Percentiles rank a stretch among this genome's conserved stretches.
Evolutionary conservation across 2,113 vertebrate species (phyloP).

Genomic region (Natator depressus): DNA sequence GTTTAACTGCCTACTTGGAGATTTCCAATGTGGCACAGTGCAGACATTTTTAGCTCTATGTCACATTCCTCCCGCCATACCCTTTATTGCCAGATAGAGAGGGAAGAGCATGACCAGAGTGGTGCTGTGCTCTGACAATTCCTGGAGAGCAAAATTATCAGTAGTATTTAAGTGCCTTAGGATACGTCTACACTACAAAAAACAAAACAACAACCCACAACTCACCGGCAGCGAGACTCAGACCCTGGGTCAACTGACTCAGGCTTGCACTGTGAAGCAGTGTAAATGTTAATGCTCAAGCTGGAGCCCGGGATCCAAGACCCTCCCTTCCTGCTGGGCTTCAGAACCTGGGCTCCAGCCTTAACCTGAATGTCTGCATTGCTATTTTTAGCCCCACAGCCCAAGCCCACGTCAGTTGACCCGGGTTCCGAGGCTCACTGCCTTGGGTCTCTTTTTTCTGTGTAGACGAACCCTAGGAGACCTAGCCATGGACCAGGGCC

Average conservation of each 20-base stretch:
- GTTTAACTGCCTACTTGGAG: neutral
- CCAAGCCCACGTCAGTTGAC: neutral
- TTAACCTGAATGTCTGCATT: neutral
- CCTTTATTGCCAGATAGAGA: neutral
- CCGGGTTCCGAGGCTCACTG: neutral
- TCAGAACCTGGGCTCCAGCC: neutral
- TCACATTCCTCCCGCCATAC: neutral
- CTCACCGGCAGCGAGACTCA: neutral
- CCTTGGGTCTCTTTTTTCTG: neutral
- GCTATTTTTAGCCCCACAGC: neutral
- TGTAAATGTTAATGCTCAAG: neutral
- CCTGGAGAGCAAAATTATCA: neutral
- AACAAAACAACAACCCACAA: neutral
- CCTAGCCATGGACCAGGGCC: neutral
- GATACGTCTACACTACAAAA: neutral
- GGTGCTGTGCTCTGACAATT: neutral
- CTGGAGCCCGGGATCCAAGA: neutral
- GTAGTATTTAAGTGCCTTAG: neutral
- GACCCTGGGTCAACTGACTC: neutral
- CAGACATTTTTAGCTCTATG: neutral
- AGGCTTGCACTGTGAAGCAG: neutral
- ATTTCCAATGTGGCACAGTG: neutral
- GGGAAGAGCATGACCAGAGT: neutral
- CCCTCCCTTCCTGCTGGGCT: neutral
- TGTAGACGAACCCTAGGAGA: neutral